These are phyloP conservation scores for Drosophila rufa DNA, from an alignment of 1,140 invertebrate genomes.

Conservation along the genomic window DNA sequence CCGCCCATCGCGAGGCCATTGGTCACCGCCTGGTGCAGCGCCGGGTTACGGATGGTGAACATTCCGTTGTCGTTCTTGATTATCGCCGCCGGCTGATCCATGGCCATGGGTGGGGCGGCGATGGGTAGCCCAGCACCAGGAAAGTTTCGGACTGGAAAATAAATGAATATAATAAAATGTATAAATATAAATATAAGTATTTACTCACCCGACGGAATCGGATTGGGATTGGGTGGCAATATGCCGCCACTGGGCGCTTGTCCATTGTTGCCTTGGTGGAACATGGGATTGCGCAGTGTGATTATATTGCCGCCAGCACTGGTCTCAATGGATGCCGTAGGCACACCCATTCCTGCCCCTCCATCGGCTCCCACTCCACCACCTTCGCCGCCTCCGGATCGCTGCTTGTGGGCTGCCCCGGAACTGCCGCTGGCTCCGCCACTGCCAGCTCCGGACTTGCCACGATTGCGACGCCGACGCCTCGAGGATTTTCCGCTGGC, in stretches of 20 bases:
- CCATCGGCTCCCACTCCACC: not conserved
- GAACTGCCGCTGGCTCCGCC: conserved; percentile 14
- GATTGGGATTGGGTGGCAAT: conserved; percentile 63
- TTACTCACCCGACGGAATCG: conserved; percentile 60
- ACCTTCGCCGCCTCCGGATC: conserved; percentile 23
- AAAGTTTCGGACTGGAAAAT: conserved; percentile 47
- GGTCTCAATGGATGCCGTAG: conserved; percentile 53
- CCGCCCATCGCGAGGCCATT: conserved; percentile 75
- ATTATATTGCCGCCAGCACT: conserved; percentile 88
- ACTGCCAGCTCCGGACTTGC: conserved; percentile 76
- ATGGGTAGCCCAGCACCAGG: conserved; percentile 51
- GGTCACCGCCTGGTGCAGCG: conserved; percentile 81
- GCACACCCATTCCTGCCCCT: conserved; percentile 6
- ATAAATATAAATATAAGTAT: no score
- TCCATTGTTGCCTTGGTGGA: conserved; percentile 85
- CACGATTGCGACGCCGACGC: conserved; percentile 88
- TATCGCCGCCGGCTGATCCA: conserved; percentile 87
- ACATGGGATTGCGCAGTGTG: conserved; percentile 91
- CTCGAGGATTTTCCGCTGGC: conserved; percentile 83
- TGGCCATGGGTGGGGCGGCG: conserved; percentile 58
- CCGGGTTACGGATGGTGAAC: conserved; percentile 92
- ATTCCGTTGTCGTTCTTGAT: conserved; percentile 91
- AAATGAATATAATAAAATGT: not conserved
- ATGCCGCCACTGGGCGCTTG: conserved; percentile 33
- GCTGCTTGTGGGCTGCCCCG: conserved; percentile 34